Percentiles rank a stretch among this genome's conserved stretches.
These are phyloP conservation scores for Platygyra sinensis DNA, from an alignment of 64 coral and sea anemone species.

Conservation along the genomic window DNA sequence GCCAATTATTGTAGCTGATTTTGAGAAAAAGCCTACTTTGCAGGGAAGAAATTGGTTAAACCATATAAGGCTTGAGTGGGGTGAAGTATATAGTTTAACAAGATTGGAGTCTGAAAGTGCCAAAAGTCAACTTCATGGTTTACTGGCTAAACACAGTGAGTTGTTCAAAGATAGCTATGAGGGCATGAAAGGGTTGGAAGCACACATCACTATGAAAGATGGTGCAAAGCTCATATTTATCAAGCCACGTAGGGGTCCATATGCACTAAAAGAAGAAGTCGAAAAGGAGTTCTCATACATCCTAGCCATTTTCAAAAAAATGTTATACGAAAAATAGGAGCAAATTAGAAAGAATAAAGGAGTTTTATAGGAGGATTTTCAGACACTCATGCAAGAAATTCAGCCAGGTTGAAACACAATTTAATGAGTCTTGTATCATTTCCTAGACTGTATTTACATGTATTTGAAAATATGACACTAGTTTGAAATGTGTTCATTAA, in stretches of 20 bases:
- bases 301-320: too few relatives aligned
- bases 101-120: neutral
- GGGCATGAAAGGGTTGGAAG: too few relatives aligned
- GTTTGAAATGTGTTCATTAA: too few relatives aligned
- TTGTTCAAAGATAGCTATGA: conserved; percentile 63
- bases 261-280: conserved; percentile 60
- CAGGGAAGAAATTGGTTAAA: conserved; percentile 60
- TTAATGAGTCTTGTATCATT: too few relatives aligned
- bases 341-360: too few relatives aligned
- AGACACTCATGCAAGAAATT: too few relatives aligned
- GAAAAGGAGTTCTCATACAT: conserved; percentile 54
- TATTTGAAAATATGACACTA: too few relatives aligned
- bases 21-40: conserved; percentile 49
- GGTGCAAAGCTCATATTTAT: neutral
- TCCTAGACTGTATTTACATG: too few relatives aligned
- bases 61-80: conserved; percentile 55
- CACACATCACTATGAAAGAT: conserved; percentile 56
- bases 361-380: too few relatives aligned
- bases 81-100: conserved; percentile 32
- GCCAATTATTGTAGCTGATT: conserved; percentile 54
- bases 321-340: too few relatives aligned
- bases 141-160: conserved; percentile 15
- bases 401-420: too few relatives aligned
- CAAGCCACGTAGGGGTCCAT: conserved; percentile 42
- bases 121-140: conserved; percentile 8